Evolutionary conservation across 2,888 invertebrate species (phyloP), one percentile per base, ranked within the genome.

Genomic region (Glyphotaelius pellucidus): DNA sequence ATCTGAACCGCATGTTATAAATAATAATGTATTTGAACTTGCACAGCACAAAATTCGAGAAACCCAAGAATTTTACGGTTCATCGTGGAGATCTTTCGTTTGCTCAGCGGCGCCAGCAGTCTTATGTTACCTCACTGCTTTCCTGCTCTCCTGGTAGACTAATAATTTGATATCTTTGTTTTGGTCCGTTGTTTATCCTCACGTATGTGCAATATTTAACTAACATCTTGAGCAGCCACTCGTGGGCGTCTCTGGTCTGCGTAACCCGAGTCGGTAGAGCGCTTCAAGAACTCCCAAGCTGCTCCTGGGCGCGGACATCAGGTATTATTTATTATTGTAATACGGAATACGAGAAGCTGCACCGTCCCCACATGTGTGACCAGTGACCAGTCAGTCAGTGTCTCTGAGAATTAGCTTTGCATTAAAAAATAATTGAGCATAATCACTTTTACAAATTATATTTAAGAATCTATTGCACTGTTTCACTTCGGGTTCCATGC

Each of bases 201-300:
- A 67, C 67, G 67, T 67, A 67, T 67, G 67, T 67, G 67, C 67
- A 67, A 67, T 67, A 67, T 67, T 67, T 67, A 67, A 67, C 67
- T 9, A n/a, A 67, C 67, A 25, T 67, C 67, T 67, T 67, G 67
- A 67, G 25, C 25, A 25, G 67, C 67, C 67, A 67, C 67, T 67
- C 25, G 67, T 67, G 67, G 67, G 67, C 67, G 67, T n/a, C 67
- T 67, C 67, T 67, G 67, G 67, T 67, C 67, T 67, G 67, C 67
- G 67, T 67, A 67, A 67, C 67, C 67, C 67, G 67, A 67, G 67
- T 67, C 67, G 67, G 67, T n/a, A 25, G 67, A 67, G n/a, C n/a
- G 25, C 9, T 67, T 67, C 52, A n/a, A 19, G 67, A 67, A 67
- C 67, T 67, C 67, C 67, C 67, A 67, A n/a, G 67, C 25, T 67